These are phyloP conservation scores for Cremastinae sp. DNA, from an alignment of 2,888 invertebrate species.

Conservation along the genomic window DNA sequence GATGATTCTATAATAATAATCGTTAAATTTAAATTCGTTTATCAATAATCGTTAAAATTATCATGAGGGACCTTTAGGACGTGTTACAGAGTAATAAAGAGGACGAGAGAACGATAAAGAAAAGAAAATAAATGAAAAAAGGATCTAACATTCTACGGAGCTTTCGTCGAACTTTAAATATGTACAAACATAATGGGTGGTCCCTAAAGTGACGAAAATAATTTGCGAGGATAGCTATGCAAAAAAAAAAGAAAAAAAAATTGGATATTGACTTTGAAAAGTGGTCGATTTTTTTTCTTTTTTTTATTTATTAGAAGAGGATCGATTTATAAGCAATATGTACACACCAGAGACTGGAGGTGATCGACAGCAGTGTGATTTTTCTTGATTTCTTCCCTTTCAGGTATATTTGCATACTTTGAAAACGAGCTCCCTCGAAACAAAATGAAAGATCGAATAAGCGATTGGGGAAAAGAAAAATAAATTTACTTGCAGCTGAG, in stretches of 20 bases:
- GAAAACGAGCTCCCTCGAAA: slow-evolving; percentile 32
- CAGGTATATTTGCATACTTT: slow-evolving; percentile 19
- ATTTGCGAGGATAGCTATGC: slow-evolving; percentile 15
- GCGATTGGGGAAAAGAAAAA: slow-evolving; percentile 30
- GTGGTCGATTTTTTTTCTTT: slow-evolving; percentile 8
- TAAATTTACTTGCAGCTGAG: slow-evolving; percentile 6
- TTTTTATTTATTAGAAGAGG: slow-evolving; percentile 34
- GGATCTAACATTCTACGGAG: slow-evolving; percentile 45
- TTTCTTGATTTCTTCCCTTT: slow-evolving; percentile 10
- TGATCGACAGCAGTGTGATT: slow-evolving; percentile 50
- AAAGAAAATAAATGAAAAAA: slow-evolving; percentile 35
- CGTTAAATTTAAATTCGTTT: too few relatives aligned
- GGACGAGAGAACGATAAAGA: slow-evolving; percentile 21
- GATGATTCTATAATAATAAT: slow-evolving; percentile 24
- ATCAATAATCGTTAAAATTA: slow-evolving; percentile 27
- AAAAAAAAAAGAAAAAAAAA: slow-evolving; percentile 5
- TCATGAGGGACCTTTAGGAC: slow-evolving; percentile 8
- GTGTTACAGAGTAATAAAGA: slow-evolving; percentile 33
- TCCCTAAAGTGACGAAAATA: slow-evolving; percentile 60
- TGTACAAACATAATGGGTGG: slow-evolving; percentile 66
- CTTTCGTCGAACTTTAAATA: slow-evolving; percentile 43
- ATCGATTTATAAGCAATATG: slow-evolving; percentile 32
- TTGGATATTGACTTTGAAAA: slow-evolving; percentile 24
- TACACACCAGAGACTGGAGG: slow-evolving; percentile 48
- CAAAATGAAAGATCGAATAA: slow-evolving; percentile 20